phyloP scores from a whole-genome alignment of 2,888 invertebrate species.

The Callosobruchus maculatus region DNA sequence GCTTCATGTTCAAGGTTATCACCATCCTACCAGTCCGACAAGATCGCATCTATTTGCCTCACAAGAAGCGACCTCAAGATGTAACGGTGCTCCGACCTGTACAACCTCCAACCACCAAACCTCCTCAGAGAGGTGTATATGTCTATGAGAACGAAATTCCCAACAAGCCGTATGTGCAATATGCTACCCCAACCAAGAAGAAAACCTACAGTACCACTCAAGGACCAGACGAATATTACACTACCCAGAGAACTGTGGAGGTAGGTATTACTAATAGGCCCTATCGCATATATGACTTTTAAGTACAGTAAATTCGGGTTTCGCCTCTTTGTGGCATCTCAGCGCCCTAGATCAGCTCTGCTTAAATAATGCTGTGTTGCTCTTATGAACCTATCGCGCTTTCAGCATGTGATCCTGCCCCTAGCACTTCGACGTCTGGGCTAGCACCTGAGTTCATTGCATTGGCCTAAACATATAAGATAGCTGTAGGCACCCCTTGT shows the following conservation, averaged over 20 bases:
- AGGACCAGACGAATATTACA: background rate
- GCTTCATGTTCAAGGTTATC: conserved; percentile 37
- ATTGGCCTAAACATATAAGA: too few species aligned
- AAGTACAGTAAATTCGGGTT: too few species aligned
- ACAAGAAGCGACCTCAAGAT: conserved; percentile 24
- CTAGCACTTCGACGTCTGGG: too few species aligned
- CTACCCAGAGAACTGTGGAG: background rate
- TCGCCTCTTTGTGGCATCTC: too few species aligned
- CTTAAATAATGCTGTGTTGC: too few species aligned
- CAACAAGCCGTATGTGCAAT: conserved; percentile 54
- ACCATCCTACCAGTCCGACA: conserved; percentile 46
- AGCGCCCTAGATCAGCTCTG: too few species aligned
- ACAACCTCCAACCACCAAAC: conserved; percentile 42
- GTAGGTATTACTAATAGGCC: too few species aligned
- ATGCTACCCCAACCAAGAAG: conserved; percentile 41
- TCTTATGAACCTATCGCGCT: too few species aligned
- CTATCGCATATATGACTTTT: too few species aligned
- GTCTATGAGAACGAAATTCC: conserved; percentile 47
- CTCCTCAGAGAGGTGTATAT: conserved; percentile 31
- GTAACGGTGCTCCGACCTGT: conserved; percentile 45
- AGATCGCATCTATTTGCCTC: conserved; percentile 12
- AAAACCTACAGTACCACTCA: background rate
- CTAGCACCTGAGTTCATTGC: too few species aligned
- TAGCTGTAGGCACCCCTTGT: too few species aligned
- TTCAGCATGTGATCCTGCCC: too few species aligned